Evolutionary conservation across 1,140 invertebrate genomes (phyloP).

Genomic region (Leptinotarsa lineolata): DNA sequence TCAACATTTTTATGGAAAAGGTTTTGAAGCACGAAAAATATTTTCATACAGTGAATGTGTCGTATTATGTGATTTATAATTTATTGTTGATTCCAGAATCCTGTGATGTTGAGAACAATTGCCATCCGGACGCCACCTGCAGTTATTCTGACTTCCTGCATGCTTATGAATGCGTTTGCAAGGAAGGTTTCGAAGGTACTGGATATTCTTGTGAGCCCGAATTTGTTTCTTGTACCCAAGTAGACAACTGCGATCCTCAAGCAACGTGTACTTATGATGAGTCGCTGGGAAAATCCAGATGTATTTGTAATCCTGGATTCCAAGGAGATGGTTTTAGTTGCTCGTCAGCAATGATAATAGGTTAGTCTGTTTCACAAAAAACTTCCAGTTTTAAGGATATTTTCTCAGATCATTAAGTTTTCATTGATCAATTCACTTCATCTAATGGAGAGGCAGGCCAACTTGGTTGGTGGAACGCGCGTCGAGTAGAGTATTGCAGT

Average conservation of each 20-base stretch:
- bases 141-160: conserved; percentile 62
- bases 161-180: conserved; percentile 77
- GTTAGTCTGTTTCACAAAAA: too few relatives aligned
- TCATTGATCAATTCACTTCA: too few relatives aligned
- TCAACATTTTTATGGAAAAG: too few relatives aligned
- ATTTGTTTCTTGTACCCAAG: conserved; percentile 66
- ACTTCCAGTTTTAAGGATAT: too few relatives aligned
- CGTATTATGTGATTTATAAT: background rate
- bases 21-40: too few relatives aligned
- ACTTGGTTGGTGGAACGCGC: too few relatives aligned
- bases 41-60: too few relatives aligned
- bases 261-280: conserved; percentile 74
- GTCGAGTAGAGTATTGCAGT: too few relatives aligned
- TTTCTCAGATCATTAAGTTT: too few relatives aligned
- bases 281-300: conserved; percentile 66
- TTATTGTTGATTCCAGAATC: conserved; percentile 60
- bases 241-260: conserved; percentile 75
- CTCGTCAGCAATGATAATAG: conserved; percentile 12
- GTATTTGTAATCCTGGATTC: conserved; percentile 79
- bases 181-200: conserved; percentile 78
- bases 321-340: conserved; percentile 76
- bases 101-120: conserved; percentile 76
- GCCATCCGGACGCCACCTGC: conserved; percentile 78
- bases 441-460: too few relatives aligned
- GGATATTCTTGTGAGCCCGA: conserved; percentile 71